Evolutionary conservation across 2,797 vertebrate genomes (phyloP).

Genomic region (Pteronotus mesoamericanus): DNA sequence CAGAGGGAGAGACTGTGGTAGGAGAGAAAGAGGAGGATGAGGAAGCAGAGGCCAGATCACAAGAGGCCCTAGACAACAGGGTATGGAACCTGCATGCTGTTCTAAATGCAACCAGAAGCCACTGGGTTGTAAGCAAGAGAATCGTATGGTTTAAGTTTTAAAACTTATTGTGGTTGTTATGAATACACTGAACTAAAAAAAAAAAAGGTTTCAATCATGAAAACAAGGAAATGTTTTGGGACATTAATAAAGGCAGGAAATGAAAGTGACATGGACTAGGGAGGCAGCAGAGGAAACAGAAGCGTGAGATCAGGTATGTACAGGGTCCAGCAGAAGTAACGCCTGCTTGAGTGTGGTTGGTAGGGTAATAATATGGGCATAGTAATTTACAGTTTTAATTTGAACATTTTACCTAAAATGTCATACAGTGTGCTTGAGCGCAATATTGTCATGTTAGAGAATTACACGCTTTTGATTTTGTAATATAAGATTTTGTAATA

Average conservation of each 20-base stretch:
- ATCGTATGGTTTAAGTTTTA: not conserved
- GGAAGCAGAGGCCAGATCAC: not conserved
- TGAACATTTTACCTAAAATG: too few species aligned
- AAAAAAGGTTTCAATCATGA: not conserved
- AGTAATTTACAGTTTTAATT: too few species aligned
- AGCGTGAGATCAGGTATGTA: not conserved
- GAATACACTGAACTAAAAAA: not conserved
- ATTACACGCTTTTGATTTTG: too few species aligned
- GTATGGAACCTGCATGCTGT: not conserved
- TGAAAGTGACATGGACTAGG: not conserved
- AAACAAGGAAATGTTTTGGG: not conserved
- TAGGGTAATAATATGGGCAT: too few species aligned
- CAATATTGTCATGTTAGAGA: too few species aligned
- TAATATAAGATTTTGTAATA: too few species aligned
- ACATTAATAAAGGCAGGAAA: not conserved
- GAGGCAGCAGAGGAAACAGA: not conserved
- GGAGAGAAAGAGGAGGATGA: not conserved
- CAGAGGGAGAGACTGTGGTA: fast-evolving
- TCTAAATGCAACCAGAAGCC: not conserved
- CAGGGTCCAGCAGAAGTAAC: too few species aligned
- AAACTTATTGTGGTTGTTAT: not conserved
- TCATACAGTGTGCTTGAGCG: too few species aligned
- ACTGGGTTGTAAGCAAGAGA: not conserved
- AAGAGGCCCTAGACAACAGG: not conserved
- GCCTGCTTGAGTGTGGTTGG: too few species aligned